Conservation (phyloP, 2,888 invertebrate species). For the Idaea aversata region DNA sequence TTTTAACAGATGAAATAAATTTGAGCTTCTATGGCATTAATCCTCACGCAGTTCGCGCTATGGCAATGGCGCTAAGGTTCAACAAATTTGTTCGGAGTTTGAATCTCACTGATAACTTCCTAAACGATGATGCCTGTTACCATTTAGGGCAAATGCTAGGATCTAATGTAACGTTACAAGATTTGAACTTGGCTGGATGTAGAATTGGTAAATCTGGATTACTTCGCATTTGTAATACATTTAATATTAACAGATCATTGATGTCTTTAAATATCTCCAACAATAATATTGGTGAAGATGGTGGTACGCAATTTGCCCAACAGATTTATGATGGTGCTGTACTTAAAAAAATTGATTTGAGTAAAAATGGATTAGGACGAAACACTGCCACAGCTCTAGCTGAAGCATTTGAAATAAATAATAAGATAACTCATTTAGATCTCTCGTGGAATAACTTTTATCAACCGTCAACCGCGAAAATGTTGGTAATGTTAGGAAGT, state of each 20-base stretch:
- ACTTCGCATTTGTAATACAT: slow-evolving; percentile 29
- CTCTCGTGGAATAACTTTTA: slow-evolving; percentile 46
- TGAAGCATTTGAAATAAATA: slow-evolving; percentile 35
- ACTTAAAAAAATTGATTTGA: slow-evolving; percentile 35
- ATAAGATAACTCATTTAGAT: slow-evolving; percentile 41
- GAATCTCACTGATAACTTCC: slow-evolving; percentile 44
- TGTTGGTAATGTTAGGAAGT: slow-evolving; percentile 34
- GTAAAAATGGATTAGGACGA: slow-evolving; percentile 40
- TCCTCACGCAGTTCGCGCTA: slow-evolving; percentile 40
- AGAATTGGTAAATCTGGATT: slow-evolving; percentile 45
- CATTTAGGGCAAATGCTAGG: slow-evolving; percentile 46
- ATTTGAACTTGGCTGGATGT: slow-evolving; percentile 44
- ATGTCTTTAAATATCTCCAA: slow-evolving; percentile 34
- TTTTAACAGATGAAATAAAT: slow-evolving; percentile 38
- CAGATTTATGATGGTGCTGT: slow-evolving; percentile 30
- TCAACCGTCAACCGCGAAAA: slow-evolving; percentile 31
- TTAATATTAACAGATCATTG: slow-evolving; percentile 36
- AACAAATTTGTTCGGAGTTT: slow-evolving; percentile 40
- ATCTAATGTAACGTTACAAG: slow-evolving; percentile 37
- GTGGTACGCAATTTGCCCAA: slow-evolving; percentile 36
- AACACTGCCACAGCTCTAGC: slow-evolving; percentile 34
- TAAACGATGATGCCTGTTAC: slow-evolving; percentile 47
- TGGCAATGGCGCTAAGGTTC: slow-evolving; percentile 42
- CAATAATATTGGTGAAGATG: slow-evolving; percentile 44
- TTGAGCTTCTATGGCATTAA: slow-evolving; percentile 45